These are phyloP conservation scores for Chascanopsetta lugubris DNA, from an alignment of 2,113 vertebrate species.

Conservation along the genomic window DNA sequence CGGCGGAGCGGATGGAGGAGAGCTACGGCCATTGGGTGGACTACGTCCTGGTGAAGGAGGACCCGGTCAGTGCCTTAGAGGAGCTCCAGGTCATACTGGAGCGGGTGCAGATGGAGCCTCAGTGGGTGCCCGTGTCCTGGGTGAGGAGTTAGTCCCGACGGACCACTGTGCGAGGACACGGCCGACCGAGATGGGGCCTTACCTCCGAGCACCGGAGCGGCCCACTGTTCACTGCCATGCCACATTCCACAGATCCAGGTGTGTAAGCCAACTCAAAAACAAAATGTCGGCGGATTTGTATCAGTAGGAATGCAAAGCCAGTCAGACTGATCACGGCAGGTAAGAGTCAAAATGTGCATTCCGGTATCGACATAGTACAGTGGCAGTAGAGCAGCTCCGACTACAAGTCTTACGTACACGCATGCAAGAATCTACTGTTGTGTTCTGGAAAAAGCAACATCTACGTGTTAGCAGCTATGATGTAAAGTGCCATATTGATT, in stretches of 20 bases:
- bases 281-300: not conserved
- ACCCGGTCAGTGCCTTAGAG: slow-evolving; percentile 81
- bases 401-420: slow-evolving; percentile 19
- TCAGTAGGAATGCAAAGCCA: slow-evolving; percentile 3
- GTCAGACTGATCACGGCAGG: slow-evolving; percentile 19
- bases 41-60: slow-evolving; percentile 87
- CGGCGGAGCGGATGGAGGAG: slow-evolving; percentile 87
- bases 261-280: slow-evolving; percentile 10
- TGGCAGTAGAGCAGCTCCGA: slow-evolving; percentile 15
- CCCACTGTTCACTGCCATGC: slow-evolving; percentile 37
- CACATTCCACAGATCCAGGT: slow-evolving; percentile 19
- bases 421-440: slow-evolving; percentile 37
- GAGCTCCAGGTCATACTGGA: slow-evolving; percentile 87
- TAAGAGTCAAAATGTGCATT: slow-evolving; percentile 16
- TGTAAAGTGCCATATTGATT: slow-evolving; percentile 63
- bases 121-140: slow-evolving; percentile 93
- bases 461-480: slow-evolving; percentile 33
- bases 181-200: no score
- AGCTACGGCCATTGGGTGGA: slow-evolving; percentile 90
- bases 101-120: slow-evolving; percentile 82
- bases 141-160: slow-evolving; percentile 76
- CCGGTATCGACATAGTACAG: slow-evolving; percentile 15
- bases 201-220: not conserved
- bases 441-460: slow-evolving; percentile 4
- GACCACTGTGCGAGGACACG: not conserved